These are phyloP conservation scores for Dipodomys spectabilis DNA, from an alignment of 2,113 vertebrate species.

Conservation along the genomic window DNA sequence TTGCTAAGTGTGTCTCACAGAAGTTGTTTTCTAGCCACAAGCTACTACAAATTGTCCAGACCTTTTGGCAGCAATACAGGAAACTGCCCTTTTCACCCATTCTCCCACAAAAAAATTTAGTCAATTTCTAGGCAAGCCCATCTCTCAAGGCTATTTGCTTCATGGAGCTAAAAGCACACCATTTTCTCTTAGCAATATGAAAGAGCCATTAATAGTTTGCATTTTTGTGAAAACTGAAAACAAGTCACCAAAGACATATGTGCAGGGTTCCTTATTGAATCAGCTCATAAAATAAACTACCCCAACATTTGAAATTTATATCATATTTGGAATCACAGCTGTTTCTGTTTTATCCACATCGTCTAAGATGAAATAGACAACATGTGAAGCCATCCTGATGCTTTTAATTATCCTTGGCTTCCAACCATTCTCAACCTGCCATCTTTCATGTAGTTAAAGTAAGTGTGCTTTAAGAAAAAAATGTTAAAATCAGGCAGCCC, in stretches of 20 bases:
- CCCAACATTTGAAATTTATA: slow-evolving; percentile 19
- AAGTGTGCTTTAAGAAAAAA: not conserved
- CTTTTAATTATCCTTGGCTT: slow-evolving; percentile 1
- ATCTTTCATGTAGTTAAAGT: slow-evolving; percentile 17
- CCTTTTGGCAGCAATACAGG: slow-evolving; percentile 75
- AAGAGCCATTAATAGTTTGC: slow-evolving; percentile 58
- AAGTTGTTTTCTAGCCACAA: slow-evolving; percentile 78
- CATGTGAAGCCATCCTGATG: slow-evolving; percentile 43
- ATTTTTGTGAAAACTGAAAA: slow-evolving; percentile 70
- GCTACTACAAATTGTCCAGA: slow-evolving; percentile 79
- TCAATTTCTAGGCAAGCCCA: slow-evolving; percentile 65
- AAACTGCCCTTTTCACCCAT: slow-evolving; percentile 78
- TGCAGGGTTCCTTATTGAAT: slow-evolving; percentile 53
- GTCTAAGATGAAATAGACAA: slow-evolving; percentile 35
- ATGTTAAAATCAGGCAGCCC: not conserved
- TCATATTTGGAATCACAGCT: slow-evolving; percentile 53
- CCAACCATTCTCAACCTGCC: slow-evolving; percentile 22
- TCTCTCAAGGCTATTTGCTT: slow-evolving; percentile 68
- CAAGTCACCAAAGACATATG: slow-evolving; percentile 47
- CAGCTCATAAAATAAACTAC: slow-evolving; percentile 30
- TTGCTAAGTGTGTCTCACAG: slow-evolving; percentile 54
- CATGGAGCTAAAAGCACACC: slow-evolving; percentile 48
- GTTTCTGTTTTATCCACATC: slow-evolving; percentile 65
- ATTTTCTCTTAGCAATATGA: slow-evolving; percentile 60
- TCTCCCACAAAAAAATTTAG: slow-evolving; percentile 76